A percentile compares a stretch with the other conserved stretches of the same genome.
Evolutionary conservation across 1,140 invertebrate species (phyloP).

Genomic region (Danaus plexippus): DNA sequence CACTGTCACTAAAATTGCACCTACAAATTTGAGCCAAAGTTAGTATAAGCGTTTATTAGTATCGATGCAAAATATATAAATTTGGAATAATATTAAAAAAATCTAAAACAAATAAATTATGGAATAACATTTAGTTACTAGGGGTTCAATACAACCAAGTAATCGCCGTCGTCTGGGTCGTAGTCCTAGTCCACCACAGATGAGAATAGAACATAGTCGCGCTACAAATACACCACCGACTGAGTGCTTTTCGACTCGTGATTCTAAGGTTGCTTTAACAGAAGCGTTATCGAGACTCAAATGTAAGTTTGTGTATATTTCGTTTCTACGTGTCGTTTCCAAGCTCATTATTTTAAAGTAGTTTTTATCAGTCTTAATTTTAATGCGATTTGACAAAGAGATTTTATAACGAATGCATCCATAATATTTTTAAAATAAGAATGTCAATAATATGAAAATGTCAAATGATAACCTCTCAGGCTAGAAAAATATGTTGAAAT

Average conservation of each 20-base stretch:
- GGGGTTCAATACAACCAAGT: slow-evolving; percentile 23
- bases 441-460: slow-evolving; percentile 8
- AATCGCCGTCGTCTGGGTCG: slow-evolving; percentile 46
- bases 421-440: slow-evolving; percentile 4
- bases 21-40: slow-evolving; percentile 31
- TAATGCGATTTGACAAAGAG: too few species aligned
- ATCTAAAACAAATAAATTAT: too few species aligned
- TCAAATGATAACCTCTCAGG: slow-evolving; percentile 20
- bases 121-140: slow-evolving; percentile 21
- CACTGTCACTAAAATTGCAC: slow-evolving; percentile 17
- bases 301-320: slow-evolving; percentile 28
- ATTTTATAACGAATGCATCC: too few species aligned
- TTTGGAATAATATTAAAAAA: slow-evolving; percentile 1
- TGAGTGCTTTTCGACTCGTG: slow-evolving; percentile 25
- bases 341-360: too few species aligned
- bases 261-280: slow-evolving; percentile 38
- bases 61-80: background rate
- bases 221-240: slow-evolving; percentile 41
- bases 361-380: too few species aligned
- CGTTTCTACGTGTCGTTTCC: too few species aligned
- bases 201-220: slow-evolving; percentile 37
- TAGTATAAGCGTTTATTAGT: slow-evolving; percentile 3
- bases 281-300: slow-evolving; percentile 47
- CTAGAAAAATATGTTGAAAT: slow-evolving; percentile 11
- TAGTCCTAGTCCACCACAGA: slow-evolving; percentile 50